Base-by-base conservation (phyloP, 2,888 invertebrate species). In the Gryllus longicercus region DNA sequence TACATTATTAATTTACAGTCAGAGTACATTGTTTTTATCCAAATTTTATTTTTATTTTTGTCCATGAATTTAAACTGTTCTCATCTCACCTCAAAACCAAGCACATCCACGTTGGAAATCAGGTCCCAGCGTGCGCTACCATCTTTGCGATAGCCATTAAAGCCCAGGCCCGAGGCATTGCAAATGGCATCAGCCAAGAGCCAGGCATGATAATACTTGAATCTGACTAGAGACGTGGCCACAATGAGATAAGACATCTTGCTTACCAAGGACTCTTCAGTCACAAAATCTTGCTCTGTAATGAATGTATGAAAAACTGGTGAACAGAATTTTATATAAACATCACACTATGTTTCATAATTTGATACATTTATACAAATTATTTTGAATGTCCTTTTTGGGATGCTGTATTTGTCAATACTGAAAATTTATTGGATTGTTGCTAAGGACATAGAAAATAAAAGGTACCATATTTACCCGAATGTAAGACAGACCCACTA, bases 161-260 rank as follows among this genome's bases (percentile, higher is more conserved):
- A 96, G 21, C 96, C 96, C 85, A 99, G 91, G 1, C 99, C 99
- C 25, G 95, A 95, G 86, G 96, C 95, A 87, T 98, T 98, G 87
- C 96, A 97, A 83, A 98, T 94, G 1, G 96, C 96, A 87, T 99
- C 99, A 11, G 97, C 96, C 85, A 98, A 90, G 81, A 96, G 90
- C 98, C 98, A 98, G n/a, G 97, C 98, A 87, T 97, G 95, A 88
- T 98, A 98, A 89, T 98, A 98, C 89, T 97, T 97, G 88, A 94
- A 94, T 83, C 97, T 92, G 82, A 93, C 93, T 82, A 95, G 90
- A 83, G 95, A 91, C 79, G 96, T 96, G 77, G 94, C 91, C 83
- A 92, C 87, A 84, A 92, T 88, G 83, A 96, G 88, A 88, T 94
- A 97, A 86, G 93, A 92, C 85, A 95, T 91, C 86, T 92, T 93